Conservation (phyloP, 2,113 vertebrate genomes). For the Centropristis striata region DNA sequence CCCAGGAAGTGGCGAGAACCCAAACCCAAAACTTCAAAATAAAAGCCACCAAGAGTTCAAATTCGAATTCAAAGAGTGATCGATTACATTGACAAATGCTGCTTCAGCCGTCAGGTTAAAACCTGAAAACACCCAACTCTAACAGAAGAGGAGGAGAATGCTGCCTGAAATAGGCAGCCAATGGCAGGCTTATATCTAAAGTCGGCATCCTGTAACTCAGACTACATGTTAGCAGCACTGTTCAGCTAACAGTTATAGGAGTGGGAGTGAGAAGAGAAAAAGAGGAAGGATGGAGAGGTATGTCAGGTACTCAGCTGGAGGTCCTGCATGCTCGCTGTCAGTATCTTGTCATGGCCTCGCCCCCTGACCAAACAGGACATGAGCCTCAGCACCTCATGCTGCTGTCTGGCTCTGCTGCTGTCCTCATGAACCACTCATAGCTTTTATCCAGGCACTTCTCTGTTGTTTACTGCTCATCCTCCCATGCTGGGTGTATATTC, state of each 20-base stretch:
- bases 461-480: background rate
- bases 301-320: slow-evolving; percentile 43
- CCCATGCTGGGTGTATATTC: background rate
- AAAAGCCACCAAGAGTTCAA: no score
- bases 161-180: no score
- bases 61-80: no score
- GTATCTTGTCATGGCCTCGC: slow-evolving; percentile 33
- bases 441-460: background rate
- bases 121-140: no score
- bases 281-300: slow-evolving; percentile 12
- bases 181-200: no score
- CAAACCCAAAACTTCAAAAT: no score
- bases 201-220: no score
- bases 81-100: no score
- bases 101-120: no score
- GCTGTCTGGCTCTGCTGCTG: slow-evolving; percentile 11
- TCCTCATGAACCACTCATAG: background rate
- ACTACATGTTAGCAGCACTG: background rate
- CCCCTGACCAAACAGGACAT: slow-evolving; percentile 36
- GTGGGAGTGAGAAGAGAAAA: background rate
- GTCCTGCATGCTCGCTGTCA: slow-evolving; percentile 25
- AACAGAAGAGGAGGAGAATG: no score
- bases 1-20: no score
- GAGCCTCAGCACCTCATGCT: slow-evolving; percentile 5
- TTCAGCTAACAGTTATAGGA: background rate